phyloP scores from a whole-genome alignment of 2,797 vertebrate species.

The Poecilia gillii region DNA sequence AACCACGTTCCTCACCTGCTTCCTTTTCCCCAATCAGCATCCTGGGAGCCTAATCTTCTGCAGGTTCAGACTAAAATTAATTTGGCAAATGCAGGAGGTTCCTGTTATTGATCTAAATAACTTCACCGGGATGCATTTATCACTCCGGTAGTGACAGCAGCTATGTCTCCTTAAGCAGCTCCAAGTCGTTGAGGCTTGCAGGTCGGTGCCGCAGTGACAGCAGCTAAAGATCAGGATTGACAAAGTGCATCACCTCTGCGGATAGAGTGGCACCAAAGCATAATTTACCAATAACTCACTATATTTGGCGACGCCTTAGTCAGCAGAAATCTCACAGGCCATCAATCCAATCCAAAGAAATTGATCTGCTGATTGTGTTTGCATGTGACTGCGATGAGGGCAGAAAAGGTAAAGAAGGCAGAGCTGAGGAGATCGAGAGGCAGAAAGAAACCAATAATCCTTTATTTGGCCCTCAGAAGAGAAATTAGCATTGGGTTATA shows the following conservation, averaged over 20 bases:
- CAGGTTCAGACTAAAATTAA: conserved; percentile 8
- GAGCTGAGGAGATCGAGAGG: conserved; percentile 15
- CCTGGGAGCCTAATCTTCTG: conserved; percentile 4
- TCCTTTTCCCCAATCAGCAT: conserved; percentile 19
- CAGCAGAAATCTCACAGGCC: conserved; percentile 70
- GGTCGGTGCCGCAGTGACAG: conserved; percentile 64
- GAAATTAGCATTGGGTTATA: conserved; percentile 1
- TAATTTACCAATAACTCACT: conserved; percentile 71
- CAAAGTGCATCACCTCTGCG: conserved; percentile 69
- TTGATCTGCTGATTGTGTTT: conserved; percentile 67
- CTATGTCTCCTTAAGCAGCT: conserved; percentile 23
- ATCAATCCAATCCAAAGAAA: conserved; percentile 74
- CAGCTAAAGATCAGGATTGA: conserved; percentile 71
- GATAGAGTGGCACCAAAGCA: conserved; percentile 67
- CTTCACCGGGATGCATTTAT: conserved; percentile 52
- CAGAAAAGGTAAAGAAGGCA: background rate
- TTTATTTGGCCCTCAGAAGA: conserved; percentile 5
- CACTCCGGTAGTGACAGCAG: conserved; percentile 35
- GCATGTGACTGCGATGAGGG: conserved; percentile 35
- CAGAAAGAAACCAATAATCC: conserved; percentile 4
- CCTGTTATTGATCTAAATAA: conserved; percentile 53
- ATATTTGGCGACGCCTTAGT: conserved; percentile 75
- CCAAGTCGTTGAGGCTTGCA: conserved; percentile 35
- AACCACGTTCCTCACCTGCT: conserved; percentile 4
- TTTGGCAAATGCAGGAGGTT: conserved; percentile 27